Base-by-base conservation (phyloP, 2,888 invertebrate genomes). In the Drosophila borealis region DNA sequence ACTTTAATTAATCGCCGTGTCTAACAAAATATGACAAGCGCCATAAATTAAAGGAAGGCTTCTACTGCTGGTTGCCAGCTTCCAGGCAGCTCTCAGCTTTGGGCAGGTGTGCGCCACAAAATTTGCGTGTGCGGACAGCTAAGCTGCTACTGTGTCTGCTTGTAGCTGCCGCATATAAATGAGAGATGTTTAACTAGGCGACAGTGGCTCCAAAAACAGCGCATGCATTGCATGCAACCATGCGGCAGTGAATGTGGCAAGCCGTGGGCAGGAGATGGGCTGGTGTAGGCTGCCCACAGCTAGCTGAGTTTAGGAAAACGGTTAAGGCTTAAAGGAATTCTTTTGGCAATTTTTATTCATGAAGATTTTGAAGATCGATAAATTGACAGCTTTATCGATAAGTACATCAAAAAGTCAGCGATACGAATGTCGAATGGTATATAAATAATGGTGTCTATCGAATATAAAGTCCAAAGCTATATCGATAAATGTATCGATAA, bases 1-100 rank as follows among this genome's bases (percentile, higher is more conserved):
- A 87, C 88, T 83, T 83, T 89, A 83, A 83, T 83, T 83, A 83
- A 83, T 83, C 83, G 89, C 73, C 89, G 74, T 86, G 89, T 86
- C 82, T 83, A 85, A 81, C 83, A 88, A 86, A 86, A 89, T 89
- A 89, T 86, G 86, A 89, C 86, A 86, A 88, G 89, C 78, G 80
- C 81, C 89, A 86, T 86, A 82, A 89, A 89, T 86, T 86, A 88
- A 85, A 75, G 67, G 62, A 66, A 61, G 57, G 74, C 76, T 55
- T 39, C 51, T 3, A 33, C 44, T 29, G 6, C 51, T 51, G 46
- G 50, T 63, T 41, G 42, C 50, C 69, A 63, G 50, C 53, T 56
- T 57, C 54, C 77, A 63, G 46, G 37, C 50, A 11, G 50, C 36
- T 42, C 49, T 56, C 36, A 64, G 42, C 39, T 19, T 14, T 54